Base-by-base conservation (phyloP, 64 coral and sea anemone genomes). In the Catalaphyllia jardinei region DNA sequence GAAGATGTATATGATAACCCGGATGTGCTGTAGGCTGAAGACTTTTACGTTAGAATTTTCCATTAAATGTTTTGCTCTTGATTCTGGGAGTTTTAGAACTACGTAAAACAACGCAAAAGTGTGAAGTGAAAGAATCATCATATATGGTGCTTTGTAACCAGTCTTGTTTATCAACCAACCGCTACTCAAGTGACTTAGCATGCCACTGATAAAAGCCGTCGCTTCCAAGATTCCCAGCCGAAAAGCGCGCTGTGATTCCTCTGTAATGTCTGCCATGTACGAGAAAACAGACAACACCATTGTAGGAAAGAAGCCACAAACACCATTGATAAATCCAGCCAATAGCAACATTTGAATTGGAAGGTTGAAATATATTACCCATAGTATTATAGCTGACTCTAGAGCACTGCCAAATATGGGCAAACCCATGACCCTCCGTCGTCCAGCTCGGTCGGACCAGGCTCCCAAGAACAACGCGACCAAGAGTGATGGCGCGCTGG, bases 391-490 rank as follows among this genome's bases (percentile, higher is more conserved):
- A 9, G 94, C 71, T n/a, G 93, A 92, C 72, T 98, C 96, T 17
- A 92, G 60, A 5, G 92, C 82, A 77, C 96, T 98, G 46, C 96
- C 96, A 98, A 94, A 94, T 95, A 98, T 87, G 61, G 96, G 93
- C 29, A 98, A 77, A 27, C 86, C 94, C 90, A 98, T 94, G 10
- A 93, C 96, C 82, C 79, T 94, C 61, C 88, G 84, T 16, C 96
- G 67, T 10, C 96, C 96, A 10, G 92, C 96, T 11, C 87, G 87
- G 78, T 98, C 96, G 69, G 96, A 98, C 96, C 96, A 98, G 65
- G 96, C 93, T 79, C 96, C 96, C 39, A 98, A 75, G 59, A 98
- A 86, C 16, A 98, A 87, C 30, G 96, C 93, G 24, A 98, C 93
- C 38, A 98, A 83, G 35, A 98, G 77, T 54, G 96, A 95, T 74